These are phyloP conservation scores for Malthinus flaveolus DNA, from an alignment of 2,888 invertebrate genomes.

Conservation along the genomic window DNA sequence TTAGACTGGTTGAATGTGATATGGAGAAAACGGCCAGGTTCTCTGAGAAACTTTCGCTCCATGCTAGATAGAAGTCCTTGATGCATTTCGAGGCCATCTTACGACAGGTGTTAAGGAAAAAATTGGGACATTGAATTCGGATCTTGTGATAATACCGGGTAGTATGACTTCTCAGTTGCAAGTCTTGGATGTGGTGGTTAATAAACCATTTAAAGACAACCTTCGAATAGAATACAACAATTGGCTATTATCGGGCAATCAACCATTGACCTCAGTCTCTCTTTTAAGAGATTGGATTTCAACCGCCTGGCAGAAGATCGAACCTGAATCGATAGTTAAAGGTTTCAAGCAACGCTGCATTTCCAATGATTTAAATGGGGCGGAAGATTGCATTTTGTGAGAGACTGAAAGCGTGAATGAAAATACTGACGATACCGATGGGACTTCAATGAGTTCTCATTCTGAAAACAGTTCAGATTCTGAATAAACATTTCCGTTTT, in stretches of 20 bases:
- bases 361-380: not conserved
- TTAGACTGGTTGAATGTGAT: conserved; percentile 25
- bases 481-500: not conserved
- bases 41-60: conserved; percentile 14
- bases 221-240: not conserved
- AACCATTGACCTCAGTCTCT: too few relatives aligned
- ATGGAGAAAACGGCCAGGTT: conserved; percentile 21
- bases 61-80: conserved; percentile 22
- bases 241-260: too few relatives aligned
- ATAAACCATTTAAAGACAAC: not conserved
- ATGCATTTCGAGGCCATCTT: conserved; percentile 15
- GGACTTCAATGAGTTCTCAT: not conserved
- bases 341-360: too few relatives aligned
- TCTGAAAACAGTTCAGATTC: not conserved
- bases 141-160: conserved; percentile 6
- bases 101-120: not conserved
- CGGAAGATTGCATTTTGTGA: not conserved
- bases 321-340: too few relatives aligned
- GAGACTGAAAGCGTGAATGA: not conserved
- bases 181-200: not conserved
- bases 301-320: too few relatives aligned
- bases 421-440: not conserved
- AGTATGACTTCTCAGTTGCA: conserved; percentile 3
- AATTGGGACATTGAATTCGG: not conserved
- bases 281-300: too few relatives aligned